Conservation (phyloP, 1,140 invertebrate genomes). For the Neoseiulus cucumeris region DNA sequence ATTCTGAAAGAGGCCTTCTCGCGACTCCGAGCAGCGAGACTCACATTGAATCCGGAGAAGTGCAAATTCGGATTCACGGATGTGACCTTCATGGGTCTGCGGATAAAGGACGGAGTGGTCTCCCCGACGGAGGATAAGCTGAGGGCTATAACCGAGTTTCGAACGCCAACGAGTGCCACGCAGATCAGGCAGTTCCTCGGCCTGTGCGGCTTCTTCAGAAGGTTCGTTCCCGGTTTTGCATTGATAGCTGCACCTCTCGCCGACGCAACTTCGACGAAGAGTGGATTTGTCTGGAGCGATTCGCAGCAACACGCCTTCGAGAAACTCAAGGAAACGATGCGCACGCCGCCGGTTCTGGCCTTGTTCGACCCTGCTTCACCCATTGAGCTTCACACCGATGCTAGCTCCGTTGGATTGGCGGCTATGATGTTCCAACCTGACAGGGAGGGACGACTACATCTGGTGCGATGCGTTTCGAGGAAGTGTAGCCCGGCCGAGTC, state of each 20-base stretch:
- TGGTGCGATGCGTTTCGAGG: conserved; percentile 10
- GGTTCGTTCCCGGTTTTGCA: too few species aligned
- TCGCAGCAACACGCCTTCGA: conserved; percentile 16
- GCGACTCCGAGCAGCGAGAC: conserved; percentile 10
- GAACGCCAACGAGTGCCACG: too few species aligned
- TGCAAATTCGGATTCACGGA: conserved; percentile 24
- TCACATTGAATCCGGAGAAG: conserved; percentile 24
- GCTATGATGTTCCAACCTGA: conserved; percentile 6
- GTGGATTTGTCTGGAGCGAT: conserved; percentile 14
- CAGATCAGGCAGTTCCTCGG: too few species aligned
- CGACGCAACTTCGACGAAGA: too few species aligned
- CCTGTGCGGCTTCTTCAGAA: too few species aligned
- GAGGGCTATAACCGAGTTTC: too few species aligned
- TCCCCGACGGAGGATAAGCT: too few species aligned
- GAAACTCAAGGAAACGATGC: conserved; percentile 19
- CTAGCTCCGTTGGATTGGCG: background rate
- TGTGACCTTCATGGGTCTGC: conserved; percentile 26
- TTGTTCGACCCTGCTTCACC: conserved; percentile 21
- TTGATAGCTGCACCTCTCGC: too few species aligned
- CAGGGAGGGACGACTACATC: background rate
- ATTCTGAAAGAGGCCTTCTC: conserved; percentile 14
- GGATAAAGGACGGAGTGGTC: too few species aligned
- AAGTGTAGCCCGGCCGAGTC: background rate
- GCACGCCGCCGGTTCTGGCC: conserved; percentile 13
- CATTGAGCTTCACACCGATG: conserved; percentile 16